Percentiles rank a stretch among this genome's conserved stretches.
Conservation (phyloP, 1,140 invertebrate genomes). For the Sesamia nonagrioides region DNA sequence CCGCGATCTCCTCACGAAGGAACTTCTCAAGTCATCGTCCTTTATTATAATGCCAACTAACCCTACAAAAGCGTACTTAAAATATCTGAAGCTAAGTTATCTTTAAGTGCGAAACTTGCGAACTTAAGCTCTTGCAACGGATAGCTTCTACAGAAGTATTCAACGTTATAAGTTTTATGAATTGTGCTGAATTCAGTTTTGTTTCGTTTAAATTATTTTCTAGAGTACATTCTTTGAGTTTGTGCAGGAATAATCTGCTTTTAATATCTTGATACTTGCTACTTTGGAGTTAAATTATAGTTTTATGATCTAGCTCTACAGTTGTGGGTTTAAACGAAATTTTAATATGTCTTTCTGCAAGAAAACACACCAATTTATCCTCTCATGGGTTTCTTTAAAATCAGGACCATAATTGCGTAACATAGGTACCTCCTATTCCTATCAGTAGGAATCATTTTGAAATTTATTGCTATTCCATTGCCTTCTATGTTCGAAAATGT, state of each 20-base stretch:
- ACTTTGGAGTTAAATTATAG: conserved; percentile 18
- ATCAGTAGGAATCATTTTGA: too few species aligned
- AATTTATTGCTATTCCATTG: too few species aligned
- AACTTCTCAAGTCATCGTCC: conserved; percentile 22
- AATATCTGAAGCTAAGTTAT: conserved; percentile 42
- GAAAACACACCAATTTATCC: too few species aligned
- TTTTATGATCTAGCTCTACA: background rate
- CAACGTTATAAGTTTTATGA: conserved; percentile 43
- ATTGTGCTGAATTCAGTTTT: conserved; percentile 39
- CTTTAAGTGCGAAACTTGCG: conserved; percentile 45
- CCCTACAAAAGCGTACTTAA: conserved; percentile 20
- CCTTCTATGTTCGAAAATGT: too few species aligned
- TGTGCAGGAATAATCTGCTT: conserved; percentile 5
- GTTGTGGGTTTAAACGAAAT: background rate
- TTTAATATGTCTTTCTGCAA: too few species aligned
- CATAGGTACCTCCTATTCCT: too few species aligned
- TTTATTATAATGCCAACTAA: conserved; percentile 29
- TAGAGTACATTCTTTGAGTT: background rate
- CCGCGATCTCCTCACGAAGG: background rate
- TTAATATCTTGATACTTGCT: conserved; percentile 20
- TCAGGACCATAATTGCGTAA: too few species aligned
- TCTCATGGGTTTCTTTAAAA: too few species aligned
- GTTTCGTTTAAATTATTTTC: conserved; percentile 24
- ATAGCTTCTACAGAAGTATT: conserved; percentile 27
- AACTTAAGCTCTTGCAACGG: conserved; percentile 35